Evolutionary conservation across 2,797 vertebrate species (phyloP).

Genomic region (Tarsius wallacei): DNA sequence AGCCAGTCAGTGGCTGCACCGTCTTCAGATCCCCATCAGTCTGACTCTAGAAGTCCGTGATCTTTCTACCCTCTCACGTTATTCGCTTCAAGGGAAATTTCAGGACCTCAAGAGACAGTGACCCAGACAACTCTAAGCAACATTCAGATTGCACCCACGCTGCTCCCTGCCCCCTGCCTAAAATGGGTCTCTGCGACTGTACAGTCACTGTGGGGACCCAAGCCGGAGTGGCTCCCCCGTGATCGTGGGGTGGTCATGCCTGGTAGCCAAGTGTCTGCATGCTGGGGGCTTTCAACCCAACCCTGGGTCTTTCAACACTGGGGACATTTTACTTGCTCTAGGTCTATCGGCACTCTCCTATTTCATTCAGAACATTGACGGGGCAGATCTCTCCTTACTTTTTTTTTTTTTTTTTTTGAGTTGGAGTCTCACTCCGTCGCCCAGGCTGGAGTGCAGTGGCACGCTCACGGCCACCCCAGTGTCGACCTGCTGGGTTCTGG

Average conservation of each 20-base stretch:
- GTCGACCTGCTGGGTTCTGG: background rate
- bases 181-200: background rate
- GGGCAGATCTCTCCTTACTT: background rate
- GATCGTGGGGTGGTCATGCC: background rate
- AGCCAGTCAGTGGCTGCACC: accelerated
- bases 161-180: background rate
- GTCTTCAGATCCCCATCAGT: background rate
- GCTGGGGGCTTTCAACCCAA: background rate
- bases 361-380: background rate
- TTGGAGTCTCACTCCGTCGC: too few species aligned
- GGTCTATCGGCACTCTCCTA: background rate
- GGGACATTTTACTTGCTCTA: background rate
- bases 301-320: too few species aligned
- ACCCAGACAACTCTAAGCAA: background rate
- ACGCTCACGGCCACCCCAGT: too few species aligned
- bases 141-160: background rate
- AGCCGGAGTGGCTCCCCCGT: background rate
- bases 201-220: background rate
- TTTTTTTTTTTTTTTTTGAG: background rate
- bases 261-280: background rate
- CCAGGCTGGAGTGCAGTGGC: too few species aligned
- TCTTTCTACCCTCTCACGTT: background rate
- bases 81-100: slow-evolving; percentile 32
- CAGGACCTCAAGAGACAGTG: background rate
- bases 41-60: background rate